Percentiles rank a stretch among this genome's conserved stretches.
These are phyloP conservation scores for Acestrorhynchus altus DNA, from an alignment of 2,797 vertebrate species.

Conservation along the genomic window DNA sequence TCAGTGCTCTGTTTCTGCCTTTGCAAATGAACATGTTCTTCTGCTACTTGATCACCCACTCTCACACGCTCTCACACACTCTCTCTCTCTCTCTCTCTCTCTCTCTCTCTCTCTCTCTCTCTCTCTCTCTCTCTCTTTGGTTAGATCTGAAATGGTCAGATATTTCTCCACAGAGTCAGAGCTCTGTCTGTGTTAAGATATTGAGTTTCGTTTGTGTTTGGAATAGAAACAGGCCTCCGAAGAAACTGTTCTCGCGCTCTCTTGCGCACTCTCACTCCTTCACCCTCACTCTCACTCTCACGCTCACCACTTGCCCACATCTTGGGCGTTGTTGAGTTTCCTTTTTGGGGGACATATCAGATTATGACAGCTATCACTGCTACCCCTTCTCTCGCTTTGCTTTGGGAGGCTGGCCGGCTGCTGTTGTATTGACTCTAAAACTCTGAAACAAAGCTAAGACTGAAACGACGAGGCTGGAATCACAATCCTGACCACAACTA, in stretches of 20 bases:
- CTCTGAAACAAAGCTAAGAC: background rate
- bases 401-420: slow-evolving; percentile 24
- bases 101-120: slow-evolving; percentile 17
- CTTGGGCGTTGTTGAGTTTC: slow-evolving; percentile 36
- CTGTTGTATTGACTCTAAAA: slow-evolving; percentile 32
- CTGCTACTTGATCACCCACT: background rate
- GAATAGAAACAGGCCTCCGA: slow-evolving; percentile 54
- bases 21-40: slow-evolving; percentile 35
- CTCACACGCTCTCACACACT: background rate
- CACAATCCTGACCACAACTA: background rate
- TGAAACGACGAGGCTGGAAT: slow-evolving; percentile 11
- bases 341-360: slow-evolving; percentile 54
- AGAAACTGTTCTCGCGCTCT: slow-evolving; percentile 32
- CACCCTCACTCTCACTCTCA: background rate
- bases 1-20: slow-evolving; percentile 28
- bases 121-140: background rate
- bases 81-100: slow-evolving; percentile 7
- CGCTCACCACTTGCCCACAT: background rate
- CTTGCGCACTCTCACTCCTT: background rate
- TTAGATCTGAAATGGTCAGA: slow-evolving; percentile 47
- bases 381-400: slow-evolving; percentile 6
- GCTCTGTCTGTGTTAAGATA: slow-evolving; percentile 55
- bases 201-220: slow-evolving; percentile 59
- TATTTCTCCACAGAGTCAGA: slow-evolving; percentile 45
- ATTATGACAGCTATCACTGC: slow-evolving; percentile 55